phyloP scores from a whole-genome alignment of 2,888 invertebrate species.

The Prenolepis imparis region DNA sequence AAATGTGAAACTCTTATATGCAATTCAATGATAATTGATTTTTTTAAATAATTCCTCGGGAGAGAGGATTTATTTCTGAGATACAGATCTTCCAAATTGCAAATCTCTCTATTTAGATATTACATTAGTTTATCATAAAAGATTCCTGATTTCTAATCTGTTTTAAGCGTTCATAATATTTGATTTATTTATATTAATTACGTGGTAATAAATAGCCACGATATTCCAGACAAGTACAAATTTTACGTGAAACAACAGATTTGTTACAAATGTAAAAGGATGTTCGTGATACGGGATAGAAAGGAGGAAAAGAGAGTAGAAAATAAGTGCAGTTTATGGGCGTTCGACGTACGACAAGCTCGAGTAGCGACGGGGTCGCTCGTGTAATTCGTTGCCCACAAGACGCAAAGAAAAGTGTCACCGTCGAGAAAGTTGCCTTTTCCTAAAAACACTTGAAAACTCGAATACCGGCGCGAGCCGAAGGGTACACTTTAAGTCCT shows the following conservation, averaged over 20 bases:
- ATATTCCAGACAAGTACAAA: constrained; percentile 9
- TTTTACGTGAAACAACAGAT: constrained; percentile 44
- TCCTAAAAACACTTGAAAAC: constrained; percentile 57
- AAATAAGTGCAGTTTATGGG: constrained; percentile 56
- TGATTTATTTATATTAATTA: constrained; percentile 1
- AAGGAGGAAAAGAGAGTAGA: constrained; percentile 35
- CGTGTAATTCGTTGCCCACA: constrained; percentile 56
- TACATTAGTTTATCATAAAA: neutral
- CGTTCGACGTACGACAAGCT: constrained; percentile 54
- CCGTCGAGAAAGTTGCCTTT: constrained; percentile 53
- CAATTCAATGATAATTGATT: neutral
- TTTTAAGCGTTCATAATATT: neutral
- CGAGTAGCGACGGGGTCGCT: constrained; percentile 49
- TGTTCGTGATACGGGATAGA: neutral
- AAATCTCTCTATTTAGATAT: neutral
- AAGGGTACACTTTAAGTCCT: constrained; percentile 53
- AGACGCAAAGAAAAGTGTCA: constrained; percentile 55
- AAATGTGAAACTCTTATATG: neutral
- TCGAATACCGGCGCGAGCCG: constrained; percentile 42
- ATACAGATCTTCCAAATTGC: neutral
- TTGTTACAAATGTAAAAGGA: constrained; percentile 29
- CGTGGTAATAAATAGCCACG: neutral
- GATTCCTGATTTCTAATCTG: neutral
- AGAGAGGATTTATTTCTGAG: neutral
- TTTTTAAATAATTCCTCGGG: neutral